These are phyloP conservation scores for Lysandra coridon DNA, from an alignment of 2,888 invertebrate species.

Conservation along the genomic window DNA sequence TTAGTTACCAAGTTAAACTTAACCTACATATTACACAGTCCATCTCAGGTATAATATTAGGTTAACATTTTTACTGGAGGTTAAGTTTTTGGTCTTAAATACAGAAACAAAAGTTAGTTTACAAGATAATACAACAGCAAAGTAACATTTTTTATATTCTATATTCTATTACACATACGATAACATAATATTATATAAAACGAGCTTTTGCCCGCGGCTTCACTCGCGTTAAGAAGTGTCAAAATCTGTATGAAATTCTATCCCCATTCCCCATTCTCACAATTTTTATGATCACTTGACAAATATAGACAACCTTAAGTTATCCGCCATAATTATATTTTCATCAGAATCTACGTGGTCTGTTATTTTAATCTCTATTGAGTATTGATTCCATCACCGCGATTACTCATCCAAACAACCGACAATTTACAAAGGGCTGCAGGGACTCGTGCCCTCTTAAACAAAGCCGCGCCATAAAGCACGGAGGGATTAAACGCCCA, in stretches of 20 bases:
- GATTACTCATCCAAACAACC: background rate
- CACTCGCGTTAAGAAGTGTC: no score
- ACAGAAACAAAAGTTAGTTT: no score
- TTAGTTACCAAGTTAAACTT: background rate
- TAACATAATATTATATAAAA: no score
- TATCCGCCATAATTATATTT: no score
- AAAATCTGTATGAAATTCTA: no score
- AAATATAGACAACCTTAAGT: no score
- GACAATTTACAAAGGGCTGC: background rate
- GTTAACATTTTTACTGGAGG: background rate
- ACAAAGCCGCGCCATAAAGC: constrained; percentile 23
- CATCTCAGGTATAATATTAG: background rate
- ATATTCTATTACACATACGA: no score
- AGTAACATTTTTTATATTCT: no score
- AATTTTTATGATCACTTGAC: no score
- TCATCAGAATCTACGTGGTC: background rate
- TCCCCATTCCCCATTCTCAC: no score
- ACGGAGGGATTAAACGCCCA: background rate
- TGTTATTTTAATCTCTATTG: background rate
- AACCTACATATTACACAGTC: background rate
- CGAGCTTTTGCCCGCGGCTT: no score
- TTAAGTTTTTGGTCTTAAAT: background rate
- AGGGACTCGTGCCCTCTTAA: background rate
- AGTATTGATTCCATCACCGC: background rate
- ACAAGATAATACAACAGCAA: no score